Base-by-base conservation (phyloP, 2,113 vertebrate species). In the Tragelaphus strepsiceros region DNA sequence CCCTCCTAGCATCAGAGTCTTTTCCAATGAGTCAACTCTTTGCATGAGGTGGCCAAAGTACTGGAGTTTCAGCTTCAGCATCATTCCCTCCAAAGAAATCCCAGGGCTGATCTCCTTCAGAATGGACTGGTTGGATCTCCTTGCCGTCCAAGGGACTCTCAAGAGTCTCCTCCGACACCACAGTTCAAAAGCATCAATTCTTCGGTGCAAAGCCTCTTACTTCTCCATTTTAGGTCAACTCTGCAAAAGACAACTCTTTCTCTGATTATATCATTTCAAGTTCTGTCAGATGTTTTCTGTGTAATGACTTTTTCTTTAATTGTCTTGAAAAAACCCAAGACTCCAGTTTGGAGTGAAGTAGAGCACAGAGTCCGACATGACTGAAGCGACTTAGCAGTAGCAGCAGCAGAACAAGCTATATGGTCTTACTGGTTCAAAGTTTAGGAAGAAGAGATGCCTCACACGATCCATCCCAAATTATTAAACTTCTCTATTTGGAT, bases 381-480 rank as follows among this genome's bases (percentile, higher is more conserved):
- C 49, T 49, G 49, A 49, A 49, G 49, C 2, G 49, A 49, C 49
- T 49, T 49, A 49, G 49, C 49, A 49, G 49, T 10, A 49, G 46
- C 46, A 49, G 9, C 49, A 49, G 49, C 49, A 51, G 43, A 90
- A 43, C n/a, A 92, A 56, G 9, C 58, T 89, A 0, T 95, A 51
- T 94, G 17, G 30, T 97, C 43, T 94, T 26, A 43, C 86, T 96
- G 56, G 87, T 91, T 88, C 93, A 67, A 82, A 91, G 35, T 92
- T 92, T 77, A 93, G 80, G 56, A 58, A 54, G 64, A 84, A 93
- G 21, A 22, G 19, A 43, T 94, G 32, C n/a, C 17, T 46, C 81
- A 28, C 2, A 2, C 13, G 21, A 62, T 85, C 30, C 22, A 39
- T 91, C 54, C 22, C 90, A 95, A 39, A 54, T 58, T 89, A 64